These are phyloP conservation scores for Euleptes europaea DNA, from an alignment of 2,113 vertebrate species.

Conservation along the genomic window DNA sequence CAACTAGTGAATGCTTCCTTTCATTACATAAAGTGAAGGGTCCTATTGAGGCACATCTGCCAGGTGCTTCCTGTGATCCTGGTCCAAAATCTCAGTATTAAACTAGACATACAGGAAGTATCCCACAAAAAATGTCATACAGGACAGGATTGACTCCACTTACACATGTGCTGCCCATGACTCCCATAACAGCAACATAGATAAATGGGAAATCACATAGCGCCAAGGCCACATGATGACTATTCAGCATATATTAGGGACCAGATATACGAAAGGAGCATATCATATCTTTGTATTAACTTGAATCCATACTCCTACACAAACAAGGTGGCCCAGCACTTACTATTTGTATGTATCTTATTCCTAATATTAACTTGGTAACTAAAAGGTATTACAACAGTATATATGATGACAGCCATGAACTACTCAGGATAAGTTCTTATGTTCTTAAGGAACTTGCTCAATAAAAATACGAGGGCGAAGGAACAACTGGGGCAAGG, in stretches of 20 bases:
- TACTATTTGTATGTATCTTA: neutral
- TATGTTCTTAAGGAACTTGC: neutral
- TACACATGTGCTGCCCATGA: neutral
- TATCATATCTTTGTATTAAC: neutral
- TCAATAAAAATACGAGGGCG: neutral
- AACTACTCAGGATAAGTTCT: neutral
- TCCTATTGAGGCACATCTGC: neutral
- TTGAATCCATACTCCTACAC: neutral
- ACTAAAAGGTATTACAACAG: no score
- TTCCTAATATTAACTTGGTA: neutral
- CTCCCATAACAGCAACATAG: no score
- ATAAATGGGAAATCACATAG: neutral
- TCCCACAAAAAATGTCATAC: neutral
- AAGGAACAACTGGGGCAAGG: no score
- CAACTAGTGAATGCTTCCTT: neutral
- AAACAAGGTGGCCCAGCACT: neutral
- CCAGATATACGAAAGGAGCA: neutral
- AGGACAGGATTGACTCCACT: neutral
- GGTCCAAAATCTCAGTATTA: neutral
- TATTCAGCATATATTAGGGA: neutral
- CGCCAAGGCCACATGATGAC: neutral
- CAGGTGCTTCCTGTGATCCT: neutral
- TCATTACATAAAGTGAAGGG: neutral
- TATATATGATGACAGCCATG: neutral
- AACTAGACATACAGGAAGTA: neutral